Percentiles rank a stretch among this genome's conserved stretches.
Evolutionary conservation across 2,113 vertebrate genomes (phyloP).

Genomic region (Oostethus manadensis): DNA sequence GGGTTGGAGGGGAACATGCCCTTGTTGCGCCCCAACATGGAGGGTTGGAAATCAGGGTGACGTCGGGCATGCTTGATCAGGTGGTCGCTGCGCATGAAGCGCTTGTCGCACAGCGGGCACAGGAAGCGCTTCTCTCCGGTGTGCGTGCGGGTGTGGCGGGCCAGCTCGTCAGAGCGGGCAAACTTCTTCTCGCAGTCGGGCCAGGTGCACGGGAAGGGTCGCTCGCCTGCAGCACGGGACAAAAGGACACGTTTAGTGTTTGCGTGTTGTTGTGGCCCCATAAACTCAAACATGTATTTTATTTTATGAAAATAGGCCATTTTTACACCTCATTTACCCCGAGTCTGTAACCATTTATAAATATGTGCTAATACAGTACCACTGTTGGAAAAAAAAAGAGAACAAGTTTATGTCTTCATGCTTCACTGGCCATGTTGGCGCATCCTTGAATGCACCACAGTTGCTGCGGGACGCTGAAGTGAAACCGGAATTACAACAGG

Average conservation of each 20-base stretch:
- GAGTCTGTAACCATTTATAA: no score
- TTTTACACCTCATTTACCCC: no score
- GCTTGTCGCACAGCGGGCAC: slow-evolving; percentile 75
- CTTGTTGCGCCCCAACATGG: slow-evolving; percentile 71
- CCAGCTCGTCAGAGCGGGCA: slow-evolving; percentile 75
- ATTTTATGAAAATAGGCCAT: no score
- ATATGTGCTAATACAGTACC: no score
- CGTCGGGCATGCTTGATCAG: slow-evolving; percentile 78
- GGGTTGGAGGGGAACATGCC: slow-evolving; percentile 12
- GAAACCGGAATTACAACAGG: no score
- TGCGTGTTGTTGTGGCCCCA: no score
- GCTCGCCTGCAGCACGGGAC: slow-evolving; percentile 60
- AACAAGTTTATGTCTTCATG: no score
- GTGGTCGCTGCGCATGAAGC: slow-evolving; percentile 79
- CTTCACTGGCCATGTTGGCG: no score
- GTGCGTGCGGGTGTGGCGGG: slow-evolving; percentile 76
- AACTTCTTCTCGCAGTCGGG: slow-evolving; percentile 76
- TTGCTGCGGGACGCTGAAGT: no score
- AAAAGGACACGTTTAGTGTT: not conserved
- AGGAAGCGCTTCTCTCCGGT: slow-evolving; percentile 76
- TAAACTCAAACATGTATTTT: no score
- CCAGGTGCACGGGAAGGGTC: slow-evolving; percentile 76
- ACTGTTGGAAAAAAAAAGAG: no score
- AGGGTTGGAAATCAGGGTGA: slow-evolving; percentile 72
- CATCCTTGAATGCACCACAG: no score